phyloP scores from a whole-genome alignment of 2,888 invertebrate genomes.

The Spodoptera littoralis region DNA sequence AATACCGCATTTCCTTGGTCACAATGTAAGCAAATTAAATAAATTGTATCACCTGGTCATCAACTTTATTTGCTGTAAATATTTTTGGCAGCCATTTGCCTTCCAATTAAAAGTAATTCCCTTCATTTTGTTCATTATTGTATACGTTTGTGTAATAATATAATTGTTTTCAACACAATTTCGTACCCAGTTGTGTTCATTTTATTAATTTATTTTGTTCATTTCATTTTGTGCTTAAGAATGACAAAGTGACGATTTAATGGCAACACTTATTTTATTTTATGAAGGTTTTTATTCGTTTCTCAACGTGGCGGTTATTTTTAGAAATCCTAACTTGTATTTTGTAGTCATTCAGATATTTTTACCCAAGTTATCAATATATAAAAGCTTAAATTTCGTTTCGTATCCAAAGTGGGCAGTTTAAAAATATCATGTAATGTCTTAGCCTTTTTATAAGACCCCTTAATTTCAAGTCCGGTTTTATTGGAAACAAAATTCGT shows the following conservation, averaged over 20 bases:
- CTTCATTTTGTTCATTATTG: slow-evolving; percentile 46
- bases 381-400: slow-evolving; percentile 17
- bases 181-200: slow-evolving; percentile 11
- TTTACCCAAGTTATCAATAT: too few species aligned
- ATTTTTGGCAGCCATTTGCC: slow-evolving; percentile 62
- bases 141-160: slow-evolving; percentile 35
- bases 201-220: slow-evolving; percentile 22
- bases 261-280: too few species aligned
- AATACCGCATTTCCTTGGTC: slow-evolving; percentile 34
- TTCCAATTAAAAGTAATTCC: slow-evolving; percentile 64
- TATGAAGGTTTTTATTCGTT: too few species aligned
- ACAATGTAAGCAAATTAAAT: slow-evolving; percentile 59
- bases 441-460: slow-evolving; percentile 23
- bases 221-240: slow-evolving; percentile 5
- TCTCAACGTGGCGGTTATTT: too few species aligned
- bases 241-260: too few species aligned
- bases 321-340: too few species aligned
- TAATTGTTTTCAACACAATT: slow-evolving; percentile 42
- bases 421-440: slow-evolving; percentile 13
- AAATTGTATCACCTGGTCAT: slow-evolving; percentile 53
- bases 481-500: slow-evolving; percentile 25
- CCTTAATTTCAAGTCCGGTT: slow-evolving; percentile 28
- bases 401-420: not conserved
- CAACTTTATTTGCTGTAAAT: slow-evolving; percentile 56
- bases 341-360: too few species aligned